Conservation (phyloP, 2,888 invertebrate species). For the Crioceris asparagi region DNA sequence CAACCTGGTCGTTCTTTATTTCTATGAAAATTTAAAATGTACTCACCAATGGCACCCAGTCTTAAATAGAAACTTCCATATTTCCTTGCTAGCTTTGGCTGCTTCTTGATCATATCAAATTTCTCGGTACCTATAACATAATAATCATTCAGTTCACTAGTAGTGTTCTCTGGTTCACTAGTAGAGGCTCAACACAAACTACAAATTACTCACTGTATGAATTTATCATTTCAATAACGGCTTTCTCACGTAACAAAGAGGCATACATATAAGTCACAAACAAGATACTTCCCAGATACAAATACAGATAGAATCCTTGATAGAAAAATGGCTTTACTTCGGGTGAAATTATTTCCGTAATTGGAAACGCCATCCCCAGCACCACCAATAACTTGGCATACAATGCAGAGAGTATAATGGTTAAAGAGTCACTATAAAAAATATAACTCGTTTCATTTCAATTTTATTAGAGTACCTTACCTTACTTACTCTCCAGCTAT, state of each 20-base stretch:
- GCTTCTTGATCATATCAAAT: conserved; percentile 9
- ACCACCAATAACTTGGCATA: conserved; percentile 90
- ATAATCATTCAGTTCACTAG: no score
- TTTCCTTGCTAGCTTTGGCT: conserved; percentile 32
- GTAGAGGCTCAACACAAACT: neutral
- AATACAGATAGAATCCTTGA: conserved; percentile 60
- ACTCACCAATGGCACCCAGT: conserved; percentile 82
- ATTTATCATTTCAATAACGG: conserved; percentile 39
- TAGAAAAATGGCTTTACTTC: conserved; percentile 90
- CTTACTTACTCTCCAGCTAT: conserved; percentile 40
- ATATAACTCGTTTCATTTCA: no score
- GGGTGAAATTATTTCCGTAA: conserved; percentile 91
- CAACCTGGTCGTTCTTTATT: no score
- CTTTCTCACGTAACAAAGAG: conserved; percentile 50
- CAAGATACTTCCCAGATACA: conserved; percentile 57
- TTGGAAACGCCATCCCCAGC: conserved; percentile 92
- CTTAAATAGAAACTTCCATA: conserved; percentile 88
- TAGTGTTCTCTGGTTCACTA: no score
- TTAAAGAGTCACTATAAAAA: conserved; percentile 72
- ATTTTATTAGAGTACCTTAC: no score
- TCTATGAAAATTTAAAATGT: no score
- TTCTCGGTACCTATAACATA: conserved; percentile 12
- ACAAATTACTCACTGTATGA: conserved; percentile 21
- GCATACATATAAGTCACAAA: conserved; percentile 57
- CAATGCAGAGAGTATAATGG: conserved; percentile 81